Evolutionary conservation across 2,797 vertebrate species (phyloP), one percentile per base, ranked within the genome.

Genomic region (Lepidocolaptes lacrymiger): DNA sequence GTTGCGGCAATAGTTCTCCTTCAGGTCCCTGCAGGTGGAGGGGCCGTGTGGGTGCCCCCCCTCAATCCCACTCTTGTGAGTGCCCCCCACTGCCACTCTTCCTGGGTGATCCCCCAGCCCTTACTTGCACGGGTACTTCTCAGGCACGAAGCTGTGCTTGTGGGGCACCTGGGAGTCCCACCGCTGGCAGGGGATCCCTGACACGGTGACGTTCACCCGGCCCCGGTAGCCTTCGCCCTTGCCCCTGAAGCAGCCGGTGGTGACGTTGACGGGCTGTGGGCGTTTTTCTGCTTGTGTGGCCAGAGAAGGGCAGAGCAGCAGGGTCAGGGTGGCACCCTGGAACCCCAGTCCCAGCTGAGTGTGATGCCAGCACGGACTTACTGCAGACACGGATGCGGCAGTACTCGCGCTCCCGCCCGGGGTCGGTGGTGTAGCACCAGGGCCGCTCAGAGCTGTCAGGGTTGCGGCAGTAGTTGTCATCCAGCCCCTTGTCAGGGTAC

Each of bases 401-500:
- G 97, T 97, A 98, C 87, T 99, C 99, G 28, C 99, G 96, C 97
- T 99, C 98, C 72, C 98, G 92, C 13, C 90, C 39, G 0, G 98
- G 97, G 95, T 99, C 98, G 0, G 98, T 98, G 81, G 99, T 99
- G 97, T 99, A 99, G 95, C 99, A 99, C 99, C 99, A 99, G 74
- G 99, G 99, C 54, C 98, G 97, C 7, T 99, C 99, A 0, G 99
- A 99, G 63, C 98, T 98, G 28, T 99, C 99, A 0, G 99, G 99
- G 87, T 99, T 99, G 66, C 99, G 99, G 87, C 99, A 99, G 93
- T 99, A 99, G 97, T 99, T 99, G 96, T 99, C 99, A 16, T 99
- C 99, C 88, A 99, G 96, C 72, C 98, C 98, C 97, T 99, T 99
- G 94, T 99, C 99, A 0, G 98, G 99, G 95, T 99, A 99, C 96